phyloP scores from a whole-genome alignment of 1,140 invertebrate genomes.

The Daktulosphaira vitifoliae region DNA sequence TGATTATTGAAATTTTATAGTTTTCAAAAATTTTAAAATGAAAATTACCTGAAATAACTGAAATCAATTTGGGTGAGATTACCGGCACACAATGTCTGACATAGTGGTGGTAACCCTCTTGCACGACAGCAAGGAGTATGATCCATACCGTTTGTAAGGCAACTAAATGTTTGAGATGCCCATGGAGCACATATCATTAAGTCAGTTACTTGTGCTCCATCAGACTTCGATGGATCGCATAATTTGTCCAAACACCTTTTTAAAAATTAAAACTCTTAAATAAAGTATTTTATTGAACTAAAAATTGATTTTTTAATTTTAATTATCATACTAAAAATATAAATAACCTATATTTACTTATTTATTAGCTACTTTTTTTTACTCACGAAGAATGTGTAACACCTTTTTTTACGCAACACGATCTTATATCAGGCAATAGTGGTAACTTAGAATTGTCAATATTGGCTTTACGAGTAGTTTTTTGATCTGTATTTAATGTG shows the following conservation, averaged over 20 bases:
- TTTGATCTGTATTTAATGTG: conserved; percentile 54
- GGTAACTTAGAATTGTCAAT: conserved; percentile 49
- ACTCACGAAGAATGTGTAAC: conserved; percentile 56
- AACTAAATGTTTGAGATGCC: conserved; percentile 67
- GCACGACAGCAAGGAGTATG: conserved; percentile 69
- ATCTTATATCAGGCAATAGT: conserved; percentile 58
- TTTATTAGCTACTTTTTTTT: too few relatives aligned
- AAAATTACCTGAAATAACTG: conserved; percentile 64
- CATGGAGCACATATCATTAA: conserved; percentile 79
- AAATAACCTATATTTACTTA: too few relatives aligned
- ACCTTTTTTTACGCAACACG: conserved; percentile 61
- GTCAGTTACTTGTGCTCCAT: conserved; percentile 55
- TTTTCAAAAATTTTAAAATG: not conserved
- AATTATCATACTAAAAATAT: too few relatives aligned
- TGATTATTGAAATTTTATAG: not conserved
- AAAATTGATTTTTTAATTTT: not conserved
- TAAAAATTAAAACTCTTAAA: conserved; percentile 30
- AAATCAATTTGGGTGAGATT: conserved; percentile 69
- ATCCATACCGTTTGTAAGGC: conserved; percentile 68
- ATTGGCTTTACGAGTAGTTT: conserved; percentile 45
- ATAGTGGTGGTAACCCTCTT: conserved; percentile 60
- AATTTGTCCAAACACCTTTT: conserved; percentile 60
- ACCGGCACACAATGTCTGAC: conserved; percentile 64
- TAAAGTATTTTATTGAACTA: not conserved
- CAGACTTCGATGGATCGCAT: conserved; percentile 61